These are phyloP conservation scores for Myiagra hebetior DNA, from an alignment of 2,113 vertebrate species.

Conservation along the genomic window DNA sequence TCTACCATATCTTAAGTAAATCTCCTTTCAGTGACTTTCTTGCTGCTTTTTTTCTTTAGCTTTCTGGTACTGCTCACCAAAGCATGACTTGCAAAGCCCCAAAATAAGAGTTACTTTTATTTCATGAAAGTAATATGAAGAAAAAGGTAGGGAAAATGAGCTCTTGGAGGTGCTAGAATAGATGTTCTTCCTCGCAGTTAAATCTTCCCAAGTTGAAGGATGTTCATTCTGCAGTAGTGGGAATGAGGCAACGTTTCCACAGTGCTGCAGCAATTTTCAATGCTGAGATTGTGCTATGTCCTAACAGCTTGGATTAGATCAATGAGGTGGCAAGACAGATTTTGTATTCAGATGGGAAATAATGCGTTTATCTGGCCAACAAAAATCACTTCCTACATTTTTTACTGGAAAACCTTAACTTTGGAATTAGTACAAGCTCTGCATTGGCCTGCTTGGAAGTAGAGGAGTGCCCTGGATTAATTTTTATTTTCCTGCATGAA, in stretches of 20 bases:
- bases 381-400: neutral
- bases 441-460: neutral
- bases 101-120: neutral
- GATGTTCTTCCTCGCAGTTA: neutral
- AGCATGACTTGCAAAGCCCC: neutral
- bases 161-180: neutral
- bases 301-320: neutral
- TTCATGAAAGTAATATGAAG: neutral
- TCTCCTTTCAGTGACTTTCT: neutral
- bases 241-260: neutral
- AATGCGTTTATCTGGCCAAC: neutral
- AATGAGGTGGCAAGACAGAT: neutral
- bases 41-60: neutral
- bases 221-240: neutral
- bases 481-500: neutral
- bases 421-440: neutral
- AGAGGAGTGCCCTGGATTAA: neutral
- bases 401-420: neutral
- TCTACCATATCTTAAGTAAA: neutral
- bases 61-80: neutral
- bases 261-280: neutral
- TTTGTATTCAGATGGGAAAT: neutral
- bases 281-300: neutral
- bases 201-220: neutral
- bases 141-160: neutral